phyloP scores from a whole-genome alignment of 2,888 invertebrate species.

The Pollenia angustigena region DNA sequence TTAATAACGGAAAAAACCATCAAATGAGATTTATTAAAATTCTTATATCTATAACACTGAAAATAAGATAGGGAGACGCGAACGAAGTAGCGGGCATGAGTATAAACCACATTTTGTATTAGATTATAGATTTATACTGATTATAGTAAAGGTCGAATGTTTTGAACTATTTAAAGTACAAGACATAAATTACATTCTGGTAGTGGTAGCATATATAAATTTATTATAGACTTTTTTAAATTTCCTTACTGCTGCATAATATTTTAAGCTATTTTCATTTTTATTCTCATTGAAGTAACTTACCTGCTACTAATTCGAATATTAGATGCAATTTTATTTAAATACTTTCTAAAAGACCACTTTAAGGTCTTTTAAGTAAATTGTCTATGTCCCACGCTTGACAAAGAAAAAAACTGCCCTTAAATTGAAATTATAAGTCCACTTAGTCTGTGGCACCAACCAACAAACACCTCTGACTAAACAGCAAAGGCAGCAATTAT shows the following conservation, averaged over 20 bases:
- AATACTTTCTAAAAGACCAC: conserved; percentile 32
- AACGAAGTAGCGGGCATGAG: too few relatives aligned
- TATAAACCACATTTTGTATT: too few relatives aligned
- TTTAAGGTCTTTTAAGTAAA: conserved; percentile 15
- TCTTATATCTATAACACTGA: not conserved
- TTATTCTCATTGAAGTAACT: not conserved
- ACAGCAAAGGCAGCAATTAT: conserved; percentile 44
- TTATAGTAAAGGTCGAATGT: too few relatives aligned
- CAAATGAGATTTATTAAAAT: conserved; percentile 42
- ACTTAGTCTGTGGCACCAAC: not conserved
- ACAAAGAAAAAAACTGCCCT: conserved; percentile 18
- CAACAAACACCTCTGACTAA: conserved; percentile 37
- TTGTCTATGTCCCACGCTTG: conserved; percentile 25
- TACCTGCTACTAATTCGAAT: conserved; percentile 11
- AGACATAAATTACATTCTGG: too few relatives aligned
- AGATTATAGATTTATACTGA: too few relatives aligned
- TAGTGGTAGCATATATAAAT: too few relatives aligned
- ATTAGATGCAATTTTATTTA: conserved; percentile 3
- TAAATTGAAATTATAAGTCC: conserved; percentile 14
- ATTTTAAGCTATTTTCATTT: not conserved
- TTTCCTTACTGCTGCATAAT: too few relatives aligned
- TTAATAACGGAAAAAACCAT: too few relatives aligned
- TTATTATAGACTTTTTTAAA: too few relatives aligned
- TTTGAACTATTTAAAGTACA: too few relatives aligned
- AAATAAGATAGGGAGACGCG: conserved; percentile 12